Conservation (phyloP, 1,140 invertebrate species). For the Ladona fulva region DNA sequence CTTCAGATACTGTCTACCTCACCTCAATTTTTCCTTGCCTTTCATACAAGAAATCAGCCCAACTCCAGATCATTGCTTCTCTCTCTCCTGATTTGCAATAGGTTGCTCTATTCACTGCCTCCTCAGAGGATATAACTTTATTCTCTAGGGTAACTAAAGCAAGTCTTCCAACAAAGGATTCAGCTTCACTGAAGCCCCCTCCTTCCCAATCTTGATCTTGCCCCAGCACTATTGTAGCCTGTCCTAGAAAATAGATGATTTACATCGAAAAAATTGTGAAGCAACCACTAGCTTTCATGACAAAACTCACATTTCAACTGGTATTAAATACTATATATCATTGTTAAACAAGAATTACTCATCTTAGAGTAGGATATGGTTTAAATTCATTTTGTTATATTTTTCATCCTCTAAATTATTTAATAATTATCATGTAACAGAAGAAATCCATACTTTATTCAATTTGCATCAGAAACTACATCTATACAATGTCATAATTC, state of each 20-base stretch:
- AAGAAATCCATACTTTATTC: too few relatives aligned
- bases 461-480: too few relatives aligned
- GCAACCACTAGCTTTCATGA: too few relatives aligned
- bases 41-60: not conserved
- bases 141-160: slow-evolving; percentile 33
- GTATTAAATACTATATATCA: too few relatives aligned
- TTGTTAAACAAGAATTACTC: too few relatives aligned
- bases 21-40: not conserved
- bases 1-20: not conserved
- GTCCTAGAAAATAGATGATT: slow-evolving; percentile 32
- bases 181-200: slow-evolving; percentile 51
- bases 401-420: too few relatives aligned
- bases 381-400: too few relatives aligned
- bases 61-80: not conserved
- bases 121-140: not conserved
- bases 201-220: slow-evolving; percentile 59
- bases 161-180: slow-evolving; percentile 55
- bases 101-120: not conserved
- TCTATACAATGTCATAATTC: too few relatives aligned
- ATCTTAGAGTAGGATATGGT: too few relatives aligned
- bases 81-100: not conserved
- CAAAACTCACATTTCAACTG: too few relatives aligned
- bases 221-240: slow-evolving; percentile 52
- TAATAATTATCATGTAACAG: too few relatives aligned
- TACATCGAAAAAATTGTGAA: too few relatives aligned